phyloP scores from a whole-genome alignment of 2,797 vertebrate species.

The Chromis chromis region DNA sequence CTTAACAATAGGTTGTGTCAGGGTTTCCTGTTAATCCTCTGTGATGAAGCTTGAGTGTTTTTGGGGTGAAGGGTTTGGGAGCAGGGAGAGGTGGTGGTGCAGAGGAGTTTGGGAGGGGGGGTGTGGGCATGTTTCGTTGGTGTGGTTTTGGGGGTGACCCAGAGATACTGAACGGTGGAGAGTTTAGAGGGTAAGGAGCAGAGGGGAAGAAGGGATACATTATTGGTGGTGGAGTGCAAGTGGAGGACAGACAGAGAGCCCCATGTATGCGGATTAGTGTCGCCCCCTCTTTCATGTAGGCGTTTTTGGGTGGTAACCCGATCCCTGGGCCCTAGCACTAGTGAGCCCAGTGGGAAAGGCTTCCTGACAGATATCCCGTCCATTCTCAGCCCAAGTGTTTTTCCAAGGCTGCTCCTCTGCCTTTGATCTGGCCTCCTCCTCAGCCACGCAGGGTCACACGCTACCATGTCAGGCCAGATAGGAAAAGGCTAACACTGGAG shows the following conservation, averaged over 20 bases:
- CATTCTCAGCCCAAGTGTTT: conserved; percentile 96
- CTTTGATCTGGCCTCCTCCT: conserved; percentile 92
- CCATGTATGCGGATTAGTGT: conserved; percentile 86
- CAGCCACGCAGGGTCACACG: conserved; percentile 86
- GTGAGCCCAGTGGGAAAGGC: conserved; percentile 90
- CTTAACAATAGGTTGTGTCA: conserved; percentile 80
- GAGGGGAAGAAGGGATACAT: conserved; percentile 48
- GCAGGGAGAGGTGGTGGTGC: conserved; percentile 60
- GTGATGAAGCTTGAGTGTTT: conserved; percentile 81
- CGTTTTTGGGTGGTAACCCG: conserved; percentile 88
- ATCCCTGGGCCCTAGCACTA: conserved; percentile 81
- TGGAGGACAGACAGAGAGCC: conserved; percentile 71
- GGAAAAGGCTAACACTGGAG: conserved; percentile 69
- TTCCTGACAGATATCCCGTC: conserved; percentile 94
- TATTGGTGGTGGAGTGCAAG: conserved; percentile 54
- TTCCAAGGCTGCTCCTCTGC: conserved; percentile 90
- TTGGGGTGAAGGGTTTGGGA: conserved; percentile 61
- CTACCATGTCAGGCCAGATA: conserved; percentile 85
- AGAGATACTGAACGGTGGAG: conserved; percentile 36
- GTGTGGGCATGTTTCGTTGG: conserved; percentile 37
- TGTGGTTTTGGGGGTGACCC: conserved; percentile 48
- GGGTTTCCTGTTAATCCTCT: conserved; percentile 83
- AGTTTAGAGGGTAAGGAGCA: conserved; percentile 39
- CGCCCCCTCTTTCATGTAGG: conserved; percentile 90
- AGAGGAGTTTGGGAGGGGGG: conserved; percentile 32